These are phyloP conservation scores for Lanistes nyassanus DNA, from an alignment of 1,140 invertebrate genomes.

Conservation along the genomic window DNA sequence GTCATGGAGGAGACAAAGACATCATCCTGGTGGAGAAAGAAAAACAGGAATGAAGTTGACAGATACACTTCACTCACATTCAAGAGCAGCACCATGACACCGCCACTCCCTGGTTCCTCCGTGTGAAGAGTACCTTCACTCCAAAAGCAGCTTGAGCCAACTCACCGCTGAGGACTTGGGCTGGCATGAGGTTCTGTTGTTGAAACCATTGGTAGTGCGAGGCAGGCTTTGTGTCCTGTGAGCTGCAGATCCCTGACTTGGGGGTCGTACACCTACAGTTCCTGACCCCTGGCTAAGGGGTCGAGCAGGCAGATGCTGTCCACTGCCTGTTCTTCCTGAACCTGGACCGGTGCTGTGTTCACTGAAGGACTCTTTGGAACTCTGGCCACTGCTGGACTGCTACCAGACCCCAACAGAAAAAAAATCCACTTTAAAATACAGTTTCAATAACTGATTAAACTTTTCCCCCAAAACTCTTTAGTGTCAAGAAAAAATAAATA, in stretches of 20 bases:
- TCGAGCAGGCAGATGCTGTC: conserved; percentile 13
- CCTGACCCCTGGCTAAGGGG: conserved; percentile 39
- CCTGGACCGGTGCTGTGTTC: conserved; percentile 40
- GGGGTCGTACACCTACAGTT: conserved; percentile 31
- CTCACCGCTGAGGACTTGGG: conserved; percentile 48
- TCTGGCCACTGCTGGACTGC: neutral
- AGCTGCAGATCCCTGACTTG: conserved; percentile 32
- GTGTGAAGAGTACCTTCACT: neutral
- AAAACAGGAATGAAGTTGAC: neutral
- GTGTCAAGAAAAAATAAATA: too few relatives aligned
- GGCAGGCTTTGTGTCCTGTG: conserved; percentile 44
- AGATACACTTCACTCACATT: neutral
- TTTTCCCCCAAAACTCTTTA: too few relatives aligned
- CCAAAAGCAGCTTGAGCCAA: neutral
- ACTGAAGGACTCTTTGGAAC: neutral
- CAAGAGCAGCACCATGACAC: neutral
- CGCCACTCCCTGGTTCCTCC: neutral
- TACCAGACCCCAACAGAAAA: neutral
- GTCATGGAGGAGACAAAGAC: conserved; percentile 44
- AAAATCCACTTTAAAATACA: too few relatives aligned
- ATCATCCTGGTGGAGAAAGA: conserved; percentile 43
- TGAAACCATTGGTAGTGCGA: conserved; percentile 20
- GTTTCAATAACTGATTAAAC: too few relatives aligned
- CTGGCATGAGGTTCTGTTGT: conserved; percentile 40
- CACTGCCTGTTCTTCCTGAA: conserved; percentile 30